A percentile compares a stretch with the other conserved stretches of the same genome.
Conservation (phyloP, 2,113 vertebrate genomes). For the Cyanoramphus novaezelandiae region DNA sequence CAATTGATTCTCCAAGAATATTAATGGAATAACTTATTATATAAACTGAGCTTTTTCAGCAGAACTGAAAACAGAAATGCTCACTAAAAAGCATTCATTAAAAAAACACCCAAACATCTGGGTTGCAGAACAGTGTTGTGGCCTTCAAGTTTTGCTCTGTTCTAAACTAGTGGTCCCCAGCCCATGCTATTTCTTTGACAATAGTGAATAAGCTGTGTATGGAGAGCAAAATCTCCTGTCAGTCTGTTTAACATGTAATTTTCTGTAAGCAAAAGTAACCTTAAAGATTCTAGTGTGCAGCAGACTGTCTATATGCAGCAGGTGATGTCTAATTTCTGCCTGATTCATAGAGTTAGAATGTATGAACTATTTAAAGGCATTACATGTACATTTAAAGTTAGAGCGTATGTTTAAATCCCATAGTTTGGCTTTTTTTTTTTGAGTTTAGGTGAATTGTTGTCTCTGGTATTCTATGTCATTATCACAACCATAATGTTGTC, state of each 20-base stretch:
- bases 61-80: neutral
- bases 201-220: neutral
- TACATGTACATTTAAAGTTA: neutral
- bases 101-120: neutral
- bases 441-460: neutral
- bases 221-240: neutral
- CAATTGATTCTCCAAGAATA: neutral
- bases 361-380: neutral
- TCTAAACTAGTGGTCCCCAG: neutral
- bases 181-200: neutral
- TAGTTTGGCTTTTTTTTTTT: neutral
- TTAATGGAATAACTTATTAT: neutral
- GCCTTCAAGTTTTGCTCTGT: neutral
- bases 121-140: neutral
- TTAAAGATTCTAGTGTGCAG: neutral
- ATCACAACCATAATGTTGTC: neutral
- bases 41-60: neutral
- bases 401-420: neutral
- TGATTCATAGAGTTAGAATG: neutral
- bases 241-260: neutral
- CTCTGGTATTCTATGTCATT: neutral
- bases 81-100: neutral
- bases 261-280: neutral
- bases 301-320: neutral
- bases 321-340: neutral